Evolutionary conservation across 2,888 invertebrate genomes (phyloP).

Genomic region (Sphaerophoria taeniata): DNA sequence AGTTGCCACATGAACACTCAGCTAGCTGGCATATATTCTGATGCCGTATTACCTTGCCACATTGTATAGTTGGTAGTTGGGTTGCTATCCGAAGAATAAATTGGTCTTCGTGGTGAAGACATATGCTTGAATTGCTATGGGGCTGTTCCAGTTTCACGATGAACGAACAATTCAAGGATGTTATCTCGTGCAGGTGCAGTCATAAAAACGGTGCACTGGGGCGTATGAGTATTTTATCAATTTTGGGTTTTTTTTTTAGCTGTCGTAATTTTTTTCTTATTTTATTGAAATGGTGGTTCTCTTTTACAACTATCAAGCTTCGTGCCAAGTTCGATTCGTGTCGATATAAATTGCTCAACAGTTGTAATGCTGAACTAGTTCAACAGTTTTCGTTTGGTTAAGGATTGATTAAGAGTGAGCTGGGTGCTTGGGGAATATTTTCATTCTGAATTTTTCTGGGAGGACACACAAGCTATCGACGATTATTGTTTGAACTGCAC

Average conservation of each 20-base stretch:
- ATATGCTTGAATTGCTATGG: slow-evolving; percentile 29
- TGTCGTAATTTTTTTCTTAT: neutral
- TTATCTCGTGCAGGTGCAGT: slow-evolving; percentile 43
- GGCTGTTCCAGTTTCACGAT: neutral
- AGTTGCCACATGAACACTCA: slow-evolving; percentile 33
- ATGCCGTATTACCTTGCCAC: slow-evolving; percentile 2
- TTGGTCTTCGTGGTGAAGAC: slow-evolving; percentile 39
- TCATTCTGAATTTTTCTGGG: neutral
- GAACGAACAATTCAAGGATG: slow-evolving; percentile 33
- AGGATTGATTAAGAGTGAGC: neutral
- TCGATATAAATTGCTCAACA: slow-evolving; percentile 46
- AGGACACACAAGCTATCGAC: neutral
- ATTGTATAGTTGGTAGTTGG: slow-evolving; percentile 6
- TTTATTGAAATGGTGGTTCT: neutral
- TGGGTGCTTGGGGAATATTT: slow-evolving; percentile 4
- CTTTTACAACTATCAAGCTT: neutral
- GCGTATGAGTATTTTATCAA: slow-evolving; percentile 38
- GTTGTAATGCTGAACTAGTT: slow-evolving; percentile 26
- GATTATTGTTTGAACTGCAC: too few relatives aligned
- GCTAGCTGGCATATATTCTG: neutral
- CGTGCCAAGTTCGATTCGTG: slow-evolving; percentile 32
- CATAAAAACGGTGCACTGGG: slow-evolving; percentile 45
- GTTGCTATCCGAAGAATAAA: slow-evolving; percentile 18
- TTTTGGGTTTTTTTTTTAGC: slow-evolving; percentile 8
- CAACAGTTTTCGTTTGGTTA: neutral